phyloP scores from a whole-genome alignment of 1,140 invertebrate species.

The Drosophila auraria region DNA sequence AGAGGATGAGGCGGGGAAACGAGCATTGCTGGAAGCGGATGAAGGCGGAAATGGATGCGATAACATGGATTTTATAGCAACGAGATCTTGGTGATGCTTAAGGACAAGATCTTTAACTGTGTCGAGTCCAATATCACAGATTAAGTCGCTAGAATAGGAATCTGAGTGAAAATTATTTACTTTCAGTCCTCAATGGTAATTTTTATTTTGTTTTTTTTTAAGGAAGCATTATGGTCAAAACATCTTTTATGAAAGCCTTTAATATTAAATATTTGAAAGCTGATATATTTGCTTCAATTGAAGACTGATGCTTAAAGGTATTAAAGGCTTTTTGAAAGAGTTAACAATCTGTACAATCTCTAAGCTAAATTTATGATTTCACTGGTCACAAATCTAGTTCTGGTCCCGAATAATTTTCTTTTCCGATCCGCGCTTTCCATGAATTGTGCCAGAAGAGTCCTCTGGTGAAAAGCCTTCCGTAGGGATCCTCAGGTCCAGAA shows the following conservation, averaged over 20 bases:
- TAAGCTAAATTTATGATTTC: neutral
- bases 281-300: no score
- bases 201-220: no score
- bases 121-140: neutral
- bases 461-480: conserved; percentile 25
- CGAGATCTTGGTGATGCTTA: conserved; percentile 1
- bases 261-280: no score
- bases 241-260: no score
- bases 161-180: no score
- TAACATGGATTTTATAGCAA: conserved; percentile 8
- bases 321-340: no score
- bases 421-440: neutral
- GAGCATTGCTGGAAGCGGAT: neutral
- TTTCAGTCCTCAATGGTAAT: no score
- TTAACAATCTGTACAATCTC: neutral
- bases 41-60: conserved; percentile 2
- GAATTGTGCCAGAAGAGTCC: neutral
- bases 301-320: no score
- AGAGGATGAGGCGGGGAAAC: neutral
- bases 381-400: neutral
- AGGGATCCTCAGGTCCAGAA: conserved; percentile 5
- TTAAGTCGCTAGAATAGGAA: no score
- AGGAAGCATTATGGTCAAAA: no score
- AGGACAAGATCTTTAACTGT: conserved; percentile 8
- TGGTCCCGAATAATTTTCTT: neutral